A percentile compares a stretch with the other conserved stretches of the same genome.
Conservation (phyloP, 2,888 invertebrate genomes). For the Elmis aenea region DNA sequence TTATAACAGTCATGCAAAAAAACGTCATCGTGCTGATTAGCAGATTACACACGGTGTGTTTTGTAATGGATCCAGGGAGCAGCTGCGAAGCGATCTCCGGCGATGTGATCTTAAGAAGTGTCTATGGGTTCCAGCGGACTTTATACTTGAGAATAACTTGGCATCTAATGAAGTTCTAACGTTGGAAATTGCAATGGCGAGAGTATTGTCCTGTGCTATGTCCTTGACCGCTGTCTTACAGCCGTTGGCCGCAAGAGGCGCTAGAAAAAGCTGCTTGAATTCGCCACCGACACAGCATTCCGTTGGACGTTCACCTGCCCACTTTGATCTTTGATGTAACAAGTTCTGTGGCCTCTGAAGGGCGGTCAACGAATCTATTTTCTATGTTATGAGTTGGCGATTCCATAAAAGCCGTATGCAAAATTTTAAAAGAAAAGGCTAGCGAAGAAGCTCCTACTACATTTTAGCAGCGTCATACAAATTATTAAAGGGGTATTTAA, state of each 20-base stretch:
- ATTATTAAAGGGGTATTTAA: too few species aligned
- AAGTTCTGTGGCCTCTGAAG: constrained; percentile 23
- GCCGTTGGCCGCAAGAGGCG: constrained; percentile 26
- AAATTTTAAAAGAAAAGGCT: too few species aligned
- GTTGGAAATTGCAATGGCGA: constrained; percentile 22
- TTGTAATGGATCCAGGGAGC: too few species aligned
- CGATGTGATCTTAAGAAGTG: constrained; percentile 2
- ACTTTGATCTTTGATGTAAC: constrained; percentile 27
- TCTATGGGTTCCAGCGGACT: neutral
- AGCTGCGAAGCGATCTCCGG: constrained; percentile 7
- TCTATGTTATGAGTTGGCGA: too few species aligned
- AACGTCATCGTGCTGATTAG: too few species aligned
- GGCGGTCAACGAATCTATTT: constrained; percentile 20
- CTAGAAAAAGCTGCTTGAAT: constrained; percentile 30
- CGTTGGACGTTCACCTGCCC: constrained; percentile 30
- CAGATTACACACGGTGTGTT: too few species aligned
- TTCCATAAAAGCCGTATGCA: too few species aligned
- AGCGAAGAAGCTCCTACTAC: too few species aligned
- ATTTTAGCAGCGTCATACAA: too few species aligned
- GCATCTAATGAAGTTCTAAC: constrained; percentile 30
- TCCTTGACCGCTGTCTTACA: constrained; percentile 27
- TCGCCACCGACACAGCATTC: constrained; percentile 28
- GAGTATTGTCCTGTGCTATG: constrained; percentile 27
- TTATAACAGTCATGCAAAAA: too few species aligned
- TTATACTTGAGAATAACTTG: constrained; percentile 7